These are phyloP conservation scores for Leucophenga maculata DNA, from an alignment of 2,888 invertebrate species.

Conservation along the genomic window DNA sequence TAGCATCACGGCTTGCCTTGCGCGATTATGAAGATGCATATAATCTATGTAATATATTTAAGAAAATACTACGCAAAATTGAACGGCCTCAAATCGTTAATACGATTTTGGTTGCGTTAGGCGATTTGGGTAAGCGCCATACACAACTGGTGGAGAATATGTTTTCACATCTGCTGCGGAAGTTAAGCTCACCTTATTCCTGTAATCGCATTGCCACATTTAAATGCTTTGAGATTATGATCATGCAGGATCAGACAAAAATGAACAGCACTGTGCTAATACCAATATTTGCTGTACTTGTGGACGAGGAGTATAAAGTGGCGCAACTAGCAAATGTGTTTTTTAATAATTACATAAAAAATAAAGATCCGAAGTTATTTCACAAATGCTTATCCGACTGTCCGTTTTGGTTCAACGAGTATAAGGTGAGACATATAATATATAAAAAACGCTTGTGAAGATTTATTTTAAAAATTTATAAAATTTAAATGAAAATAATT, in stretches of 20 bases:
- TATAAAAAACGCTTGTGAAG: constrained; percentile 36
- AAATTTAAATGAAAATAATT: neutral
- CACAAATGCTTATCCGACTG: constrained; percentile 68
- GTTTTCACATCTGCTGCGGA: constrained; percentile 61
- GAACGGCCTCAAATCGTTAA: constrained; percentile 70
- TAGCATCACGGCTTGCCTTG: constrained; percentile 65
- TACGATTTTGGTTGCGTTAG: constrained; percentile 65
- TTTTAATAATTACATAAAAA: constrained; percentile 61
- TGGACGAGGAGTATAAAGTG: constrained; percentile 64
- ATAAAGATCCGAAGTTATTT: constrained; percentile 61
- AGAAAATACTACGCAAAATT: constrained; percentile 49
- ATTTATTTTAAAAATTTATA: constrained; percentile 30
- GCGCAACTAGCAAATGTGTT: constrained; percentile 64
- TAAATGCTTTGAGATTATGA: constrained; percentile 66
- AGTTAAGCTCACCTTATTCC: constrained; percentile 64
- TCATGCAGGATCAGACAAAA: constrained; percentile 69
- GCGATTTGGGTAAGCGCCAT: constrained; percentile 70
- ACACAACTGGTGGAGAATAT: constrained; percentile 67
- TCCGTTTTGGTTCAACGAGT: constrained; percentile 69
- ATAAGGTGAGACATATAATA: constrained; percentile 46
- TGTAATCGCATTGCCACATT: constrained; percentile 69
- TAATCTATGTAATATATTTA: constrained; percentile 40
- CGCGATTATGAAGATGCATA: constrained; percentile 50
- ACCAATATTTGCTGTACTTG: constrained; percentile 59
- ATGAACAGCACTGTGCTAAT: constrained; percentile 66